phyloP scores from a whole-genome alignment of 2,888 invertebrate species.

The Pycnomerus fuliginosus region DNA sequence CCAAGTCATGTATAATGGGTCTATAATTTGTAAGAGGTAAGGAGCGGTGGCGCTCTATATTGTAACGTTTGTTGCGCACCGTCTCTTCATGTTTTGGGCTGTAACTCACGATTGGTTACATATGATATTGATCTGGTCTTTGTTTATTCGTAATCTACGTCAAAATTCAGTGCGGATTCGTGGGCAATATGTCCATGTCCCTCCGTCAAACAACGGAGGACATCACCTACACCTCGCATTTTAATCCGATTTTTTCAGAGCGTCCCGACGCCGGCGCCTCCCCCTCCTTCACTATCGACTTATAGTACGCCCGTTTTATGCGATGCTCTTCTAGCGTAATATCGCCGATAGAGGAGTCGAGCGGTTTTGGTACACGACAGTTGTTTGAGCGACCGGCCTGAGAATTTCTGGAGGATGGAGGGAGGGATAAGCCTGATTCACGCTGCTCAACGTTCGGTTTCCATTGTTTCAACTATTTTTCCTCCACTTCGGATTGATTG shows the following conservation, averaged over 20 bases:
- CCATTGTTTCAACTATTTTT: conserved; percentile 46
- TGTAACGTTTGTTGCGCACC: no score
- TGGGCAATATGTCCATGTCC: no score
- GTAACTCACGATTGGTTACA: conserved; percentile 50
- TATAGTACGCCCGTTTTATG: conserved; percentile 49
- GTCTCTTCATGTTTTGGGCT: conserved; percentile 47
- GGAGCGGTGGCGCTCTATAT: no score
- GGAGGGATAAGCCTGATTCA: conserved; percentile 43
- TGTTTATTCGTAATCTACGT: conserved; percentile 49
- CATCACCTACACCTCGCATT: no score
- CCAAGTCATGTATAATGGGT: no score
- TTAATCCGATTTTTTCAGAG: conserved; percentile 8
- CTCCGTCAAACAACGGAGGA: no score
- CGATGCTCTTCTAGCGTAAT: conserved; percentile 48
- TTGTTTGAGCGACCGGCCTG: conserved; percentile 49
- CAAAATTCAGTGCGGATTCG: conserved; percentile 44
- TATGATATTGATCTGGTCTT: conserved; percentile 48
- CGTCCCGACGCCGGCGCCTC: conserved; percentile 20
- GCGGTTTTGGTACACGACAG: conserved; percentile 50
- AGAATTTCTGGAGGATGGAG: conserved; percentile 33
- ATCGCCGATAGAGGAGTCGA: conserved; percentile 48
- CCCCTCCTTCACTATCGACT: conserved; percentile 46
- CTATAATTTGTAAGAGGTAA: no score
- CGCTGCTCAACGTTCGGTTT: conserved; percentile 46
- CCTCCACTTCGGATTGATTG: no score